phyloP scores from a whole-genome alignment of 2,113 vertebrate genomes.

The Dipodomys stephensi region DNA sequence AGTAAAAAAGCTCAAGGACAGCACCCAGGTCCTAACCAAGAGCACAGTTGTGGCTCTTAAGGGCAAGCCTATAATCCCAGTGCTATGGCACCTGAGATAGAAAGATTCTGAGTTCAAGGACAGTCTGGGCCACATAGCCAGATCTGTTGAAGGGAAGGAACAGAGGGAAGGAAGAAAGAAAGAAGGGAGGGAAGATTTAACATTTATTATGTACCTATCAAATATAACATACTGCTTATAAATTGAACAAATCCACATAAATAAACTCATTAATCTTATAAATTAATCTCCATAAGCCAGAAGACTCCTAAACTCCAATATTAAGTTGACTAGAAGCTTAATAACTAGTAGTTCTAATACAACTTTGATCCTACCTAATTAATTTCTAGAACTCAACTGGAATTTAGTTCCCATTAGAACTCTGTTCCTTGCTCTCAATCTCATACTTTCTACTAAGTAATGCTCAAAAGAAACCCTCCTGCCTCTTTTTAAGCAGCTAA shows the following conservation, averaged over 20 bases:
- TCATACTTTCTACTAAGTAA: conserved; percentile 9
- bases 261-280: conserved; percentile 11
- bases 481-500: conserved; percentile 45
- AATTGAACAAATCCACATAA: conserved; percentile 8
- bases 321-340: neutral
- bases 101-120: neutral
- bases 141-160: neutral
- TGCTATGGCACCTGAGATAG: neutral
- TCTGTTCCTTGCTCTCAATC: neutral
- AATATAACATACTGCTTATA: neutral
- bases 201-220: neutral
- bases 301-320: neutral
- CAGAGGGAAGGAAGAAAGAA: no score
- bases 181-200: neutral
- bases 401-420: neutral
- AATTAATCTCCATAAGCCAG: neutral
- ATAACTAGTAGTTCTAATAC: conserved; percentile 18
- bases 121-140: neutral
- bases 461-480: conserved; percentile 2
- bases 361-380: conserved; percentile 38
- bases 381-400: neutral
- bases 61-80: neutral
- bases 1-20: no score
- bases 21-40: neutral
- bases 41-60: no score